A percentile compares a stretch with the other conserved stretches of the same genome.
phyloP scores from a whole-genome alignment of 2,113 vertebrate species.

The Columba janthina region DNA sequence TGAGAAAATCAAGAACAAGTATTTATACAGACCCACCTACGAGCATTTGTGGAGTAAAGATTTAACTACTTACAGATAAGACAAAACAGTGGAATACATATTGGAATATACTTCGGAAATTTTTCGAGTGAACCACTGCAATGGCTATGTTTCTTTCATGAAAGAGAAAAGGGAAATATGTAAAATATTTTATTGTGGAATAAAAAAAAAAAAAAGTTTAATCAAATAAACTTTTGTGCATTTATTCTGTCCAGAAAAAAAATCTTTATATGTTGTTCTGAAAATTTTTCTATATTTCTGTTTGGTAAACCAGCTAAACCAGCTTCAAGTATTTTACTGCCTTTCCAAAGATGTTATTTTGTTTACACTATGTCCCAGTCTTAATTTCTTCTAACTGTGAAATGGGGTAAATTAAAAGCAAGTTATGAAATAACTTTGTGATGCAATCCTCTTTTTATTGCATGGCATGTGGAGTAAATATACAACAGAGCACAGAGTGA shows the following conservation, averaged over 20 bases:
- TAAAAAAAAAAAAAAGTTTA: neutral
- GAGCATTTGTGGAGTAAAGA: fast-evolving
- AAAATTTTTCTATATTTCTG: neutral
- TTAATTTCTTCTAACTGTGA: neutral
- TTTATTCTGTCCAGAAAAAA: neutral
- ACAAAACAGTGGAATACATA: neutral
- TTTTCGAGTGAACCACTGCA: neutral
- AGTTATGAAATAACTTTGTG: neutral
- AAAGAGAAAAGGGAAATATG: neutral
- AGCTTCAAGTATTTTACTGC: neutral
- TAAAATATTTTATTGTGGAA: neutral
- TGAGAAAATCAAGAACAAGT: neutral
- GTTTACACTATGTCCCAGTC: neutral
- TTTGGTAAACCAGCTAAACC: neutral
- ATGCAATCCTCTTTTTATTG: neutral
- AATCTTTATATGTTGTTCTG: neutral
- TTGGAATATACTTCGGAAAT: neutral
- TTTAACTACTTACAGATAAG: neutral
- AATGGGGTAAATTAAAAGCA: neutral
- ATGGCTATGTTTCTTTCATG: neutral
- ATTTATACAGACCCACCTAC: neutral
- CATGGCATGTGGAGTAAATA: neutral
- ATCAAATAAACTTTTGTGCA: neutral
- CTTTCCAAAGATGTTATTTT: neutral
- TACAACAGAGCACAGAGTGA: neutral